A percentile compares a stretch with the other conserved stretches of the same genome.
phyloP scores from a whole-genome alignment of 2,888 invertebrate genomes.

The Ametastegia equiseti region DNA sequence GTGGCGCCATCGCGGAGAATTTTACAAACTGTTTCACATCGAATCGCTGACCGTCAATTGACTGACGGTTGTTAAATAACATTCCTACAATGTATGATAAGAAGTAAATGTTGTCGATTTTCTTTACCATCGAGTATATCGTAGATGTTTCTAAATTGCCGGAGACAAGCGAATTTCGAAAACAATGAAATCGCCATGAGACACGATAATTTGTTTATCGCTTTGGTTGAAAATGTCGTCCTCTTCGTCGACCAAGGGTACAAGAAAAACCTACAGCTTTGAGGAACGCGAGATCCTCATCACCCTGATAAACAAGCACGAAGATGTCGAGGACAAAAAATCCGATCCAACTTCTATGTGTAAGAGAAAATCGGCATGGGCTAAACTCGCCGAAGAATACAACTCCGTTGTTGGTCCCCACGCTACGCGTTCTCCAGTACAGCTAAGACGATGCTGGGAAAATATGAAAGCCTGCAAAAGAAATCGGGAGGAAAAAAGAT shows the following conservation, averaged over 20 bases:
- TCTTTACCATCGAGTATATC: no score
- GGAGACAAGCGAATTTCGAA: not conserved
- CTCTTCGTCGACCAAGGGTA: constrained; percentile 61
- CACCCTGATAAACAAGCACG: constrained; percentile 64
- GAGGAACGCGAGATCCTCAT: constrained; percentile 65
- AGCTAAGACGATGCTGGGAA: constrained; percentile 66
- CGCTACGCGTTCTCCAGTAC: constrained; percentile 61
- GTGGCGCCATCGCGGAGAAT: not conserved
- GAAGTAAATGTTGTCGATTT: no score
- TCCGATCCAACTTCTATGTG: constrained; percentile 63
- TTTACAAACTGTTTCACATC: no score
- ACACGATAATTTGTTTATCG: no score
- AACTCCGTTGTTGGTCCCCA: constrained; percentile 63
- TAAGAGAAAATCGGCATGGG: constrained; percentile 66
- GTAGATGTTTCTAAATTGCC: not conserved
- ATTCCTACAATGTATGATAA: no score
- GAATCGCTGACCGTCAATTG: not conserved
- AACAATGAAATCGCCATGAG: not conserved
- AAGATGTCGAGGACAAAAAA: constrained; percentile 60
- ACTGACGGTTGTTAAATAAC: not conserved
- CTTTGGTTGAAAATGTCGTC: no score
- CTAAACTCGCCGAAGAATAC: constrained; percentile 63
- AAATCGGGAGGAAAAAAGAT: constrained; percentile 63
- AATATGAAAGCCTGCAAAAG: constrained; percentile 67
- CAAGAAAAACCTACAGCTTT: constrained; percentile 67